Conservation (phyloP, 2,888 invertebrate genomes). For the Drosophila percnosoma region DNA sequence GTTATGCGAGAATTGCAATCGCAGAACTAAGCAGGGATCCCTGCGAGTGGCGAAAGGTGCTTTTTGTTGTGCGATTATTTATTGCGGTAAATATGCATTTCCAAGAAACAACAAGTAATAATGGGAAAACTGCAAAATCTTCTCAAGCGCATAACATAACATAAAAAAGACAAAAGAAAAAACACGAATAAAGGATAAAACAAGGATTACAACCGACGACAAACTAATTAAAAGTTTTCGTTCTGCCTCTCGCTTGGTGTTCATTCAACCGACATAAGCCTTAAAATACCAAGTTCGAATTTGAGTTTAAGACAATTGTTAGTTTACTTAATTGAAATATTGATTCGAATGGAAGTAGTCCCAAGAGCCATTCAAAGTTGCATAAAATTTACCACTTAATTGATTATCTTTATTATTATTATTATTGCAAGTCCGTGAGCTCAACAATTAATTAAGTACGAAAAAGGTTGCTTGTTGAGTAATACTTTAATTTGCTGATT, state of each 20-base stretch:
- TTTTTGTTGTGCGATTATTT: background rate
- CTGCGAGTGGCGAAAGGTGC: no score
- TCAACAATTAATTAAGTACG: background rate
- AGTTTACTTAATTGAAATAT: background rate
- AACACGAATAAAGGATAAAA: background rate
- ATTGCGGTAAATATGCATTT: background rate
- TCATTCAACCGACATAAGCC: background rate
- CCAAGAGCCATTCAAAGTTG: no score
- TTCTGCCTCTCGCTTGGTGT: background rate
- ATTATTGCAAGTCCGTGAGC: background rate
- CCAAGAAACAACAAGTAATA: background rate
- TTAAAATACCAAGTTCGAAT: background rate
- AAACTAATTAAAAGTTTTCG: conserved; percentile 8
- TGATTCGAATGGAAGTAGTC: background rate
- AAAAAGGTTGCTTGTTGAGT: background rate
- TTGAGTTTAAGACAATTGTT: background rate
- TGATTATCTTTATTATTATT: background rate
- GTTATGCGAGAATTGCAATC: background rate
- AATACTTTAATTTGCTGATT: background rate
- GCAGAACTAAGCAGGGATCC: no score
- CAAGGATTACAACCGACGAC: background rate
- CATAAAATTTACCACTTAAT: background rate
- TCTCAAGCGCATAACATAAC: background rate
- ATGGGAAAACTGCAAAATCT: background rate
- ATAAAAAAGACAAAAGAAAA: background rate